Evolutionary conservation across 2,113 vertebrate species (phyloP).

Genomic region (Okapia johnstoni): DNA sequence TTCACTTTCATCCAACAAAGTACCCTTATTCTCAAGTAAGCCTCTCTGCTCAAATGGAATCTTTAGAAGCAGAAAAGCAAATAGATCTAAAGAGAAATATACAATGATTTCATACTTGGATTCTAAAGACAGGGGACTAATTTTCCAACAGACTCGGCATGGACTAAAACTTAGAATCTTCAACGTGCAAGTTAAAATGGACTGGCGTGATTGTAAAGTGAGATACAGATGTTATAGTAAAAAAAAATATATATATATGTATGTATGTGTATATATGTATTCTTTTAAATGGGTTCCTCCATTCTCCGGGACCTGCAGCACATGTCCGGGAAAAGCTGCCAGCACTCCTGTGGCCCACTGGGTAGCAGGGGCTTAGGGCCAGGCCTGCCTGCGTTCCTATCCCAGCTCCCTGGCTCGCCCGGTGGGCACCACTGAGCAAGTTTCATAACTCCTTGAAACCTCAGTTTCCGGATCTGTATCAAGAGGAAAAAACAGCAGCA

Average conservation of each 20-base stretch:
- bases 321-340: background rate
- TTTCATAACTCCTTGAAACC: background rate
- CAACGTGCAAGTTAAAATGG: background rate
- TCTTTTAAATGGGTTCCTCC: background rate
- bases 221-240: background rate
- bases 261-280: background rate
- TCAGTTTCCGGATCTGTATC: background rate
- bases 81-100: conserved; percentile 63
- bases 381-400: background rate
- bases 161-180: background rate
- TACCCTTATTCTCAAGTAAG: conserved; percentile 51
- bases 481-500: background rate
- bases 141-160: conserved; percentile 44
- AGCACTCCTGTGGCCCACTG: background rate
- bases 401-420: rapidly evolving
- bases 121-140: conserved; percentile 29
- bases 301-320: background rate
- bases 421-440: too few relatives aligned
- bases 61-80: conserved; percentile 61
- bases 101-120: conserved; percentile 70
- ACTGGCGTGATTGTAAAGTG: background rate
- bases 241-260: background rate
- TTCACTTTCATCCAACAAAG: conserved; percentile 64
- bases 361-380: background rate
- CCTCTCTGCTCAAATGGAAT: conserved; percentile 47